Percentiles rank a stretch among this genome's conserved stretches.
phyloP scores from a whole-genome alignment of 92 coral and sea anemone genomes.

The Zoanthus solanderi region DNA sequence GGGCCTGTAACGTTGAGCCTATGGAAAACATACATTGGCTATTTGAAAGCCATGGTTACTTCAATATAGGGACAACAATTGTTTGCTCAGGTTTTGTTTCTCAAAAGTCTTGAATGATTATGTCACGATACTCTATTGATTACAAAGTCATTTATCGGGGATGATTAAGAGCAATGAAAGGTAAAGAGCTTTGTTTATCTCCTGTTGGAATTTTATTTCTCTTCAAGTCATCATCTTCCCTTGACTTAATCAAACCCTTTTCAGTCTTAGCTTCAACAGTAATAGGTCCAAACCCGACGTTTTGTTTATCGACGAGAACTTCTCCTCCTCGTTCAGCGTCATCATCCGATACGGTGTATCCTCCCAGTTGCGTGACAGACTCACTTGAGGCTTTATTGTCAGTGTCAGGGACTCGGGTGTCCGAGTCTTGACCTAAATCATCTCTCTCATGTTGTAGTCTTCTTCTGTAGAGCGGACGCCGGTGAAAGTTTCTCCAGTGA shows the following conservation, averaged over 20 bases:
- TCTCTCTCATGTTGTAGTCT: conserved; percentile 64
- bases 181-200: conserved; percentile 37
- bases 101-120: too few relatives aligned
- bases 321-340: conserved; percentile 70
- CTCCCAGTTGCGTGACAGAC: conserved; percentile 72
- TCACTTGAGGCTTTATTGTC: conserved; percentile 57
- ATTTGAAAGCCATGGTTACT: too few relatives aligned
- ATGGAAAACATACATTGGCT: too few relatives aligned
- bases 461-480: conserved; percentile 79
- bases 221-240: conserved; percentile 65
- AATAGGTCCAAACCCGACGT: conserved; percentile 97
- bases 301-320: conserved; percentile 76
- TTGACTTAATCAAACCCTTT: conserved; percentile 69
- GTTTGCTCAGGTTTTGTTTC: too few relatives aligned
- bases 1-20: too few relatives aligned
- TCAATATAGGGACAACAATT: too few relatives aligned
- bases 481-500: conserved; percentile 47
- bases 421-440: conserved; percentile 52
- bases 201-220: conserved; percentile 62
- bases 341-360: conserved; percentile 72
- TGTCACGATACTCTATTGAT: neutral
- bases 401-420: conserved; percentile 56
- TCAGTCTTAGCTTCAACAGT: conserved; percentile 99
- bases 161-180: conserved; percentile 5
- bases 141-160: neutral